Evolutionary conservation across 2,113 vertebrate genomes (phyloP).

Genomic region (Jaculus jaculus): DNA sequence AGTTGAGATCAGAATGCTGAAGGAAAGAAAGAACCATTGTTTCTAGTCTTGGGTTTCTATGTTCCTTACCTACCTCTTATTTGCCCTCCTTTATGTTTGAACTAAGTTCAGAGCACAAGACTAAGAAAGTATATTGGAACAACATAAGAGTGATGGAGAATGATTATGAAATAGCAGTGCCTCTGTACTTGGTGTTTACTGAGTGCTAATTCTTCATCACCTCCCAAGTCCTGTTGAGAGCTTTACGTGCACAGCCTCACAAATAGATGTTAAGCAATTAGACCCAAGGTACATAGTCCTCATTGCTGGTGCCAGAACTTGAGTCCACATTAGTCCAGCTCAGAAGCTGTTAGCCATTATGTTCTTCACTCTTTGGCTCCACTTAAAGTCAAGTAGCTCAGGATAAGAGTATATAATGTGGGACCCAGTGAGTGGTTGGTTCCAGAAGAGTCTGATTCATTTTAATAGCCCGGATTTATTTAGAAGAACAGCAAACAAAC

Average conservation of each 20-base stretch:
- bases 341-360: background rate
- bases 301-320: background rate
- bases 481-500: constrained; percentile 23
- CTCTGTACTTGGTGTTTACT: background rate
- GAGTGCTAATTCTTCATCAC: background rate
- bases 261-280: background rate
- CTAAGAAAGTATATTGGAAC: background rate
- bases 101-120: background rate
- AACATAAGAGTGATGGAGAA: background rate
- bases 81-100: background rate
- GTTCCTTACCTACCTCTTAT: constrained; percentile 2
- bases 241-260: background rate
- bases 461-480: constrained; percentile 50
- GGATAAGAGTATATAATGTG: background rate
- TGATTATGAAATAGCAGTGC: background rate
- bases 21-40: constrained; percentile 25
- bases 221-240: background rate
- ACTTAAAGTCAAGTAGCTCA: constrained; percentile 19
- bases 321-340: background rate
- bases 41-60: background rate
- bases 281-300: background rate
- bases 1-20: background rate
- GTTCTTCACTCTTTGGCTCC: background rate
- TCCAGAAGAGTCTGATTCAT: constrained; percentile 37
- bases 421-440: background rate